Percentiles rank a stretch among this genome's conserved stretches.
These are phyloP conservation scores for Homarus gammarus DNA, from an alignment of 2,888 invertebrate genomes.

Conservation along the genomic window DNA sequence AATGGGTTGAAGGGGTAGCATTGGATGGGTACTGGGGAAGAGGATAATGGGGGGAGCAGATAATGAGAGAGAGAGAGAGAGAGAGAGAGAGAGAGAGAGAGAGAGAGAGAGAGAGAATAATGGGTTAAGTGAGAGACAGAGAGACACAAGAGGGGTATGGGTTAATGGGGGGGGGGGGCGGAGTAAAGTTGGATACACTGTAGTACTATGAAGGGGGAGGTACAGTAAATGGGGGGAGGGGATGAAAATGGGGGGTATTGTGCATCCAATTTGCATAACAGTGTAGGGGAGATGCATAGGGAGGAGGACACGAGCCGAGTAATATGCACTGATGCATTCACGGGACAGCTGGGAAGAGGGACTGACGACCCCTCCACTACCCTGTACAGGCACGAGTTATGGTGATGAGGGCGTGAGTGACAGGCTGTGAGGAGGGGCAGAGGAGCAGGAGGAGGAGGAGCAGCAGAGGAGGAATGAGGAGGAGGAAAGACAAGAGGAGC, in stretches of 20 bases:
- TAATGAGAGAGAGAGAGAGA: neutral
- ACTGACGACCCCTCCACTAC: neutral
- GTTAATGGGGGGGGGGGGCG: neutral
- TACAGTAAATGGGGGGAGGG: neutral
- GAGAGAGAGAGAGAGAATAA: conserved; percentile 7
- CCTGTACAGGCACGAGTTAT: neutral
- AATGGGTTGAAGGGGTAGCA: too few relatives aligned
- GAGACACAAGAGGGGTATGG: neutral
- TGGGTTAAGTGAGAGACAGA: neutral
- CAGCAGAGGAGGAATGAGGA: neutral
- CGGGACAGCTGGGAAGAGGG: conserved; percentile 19
- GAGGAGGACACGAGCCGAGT: neutral
- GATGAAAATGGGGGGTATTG: too few relatives aligned
- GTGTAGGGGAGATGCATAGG: neutral
- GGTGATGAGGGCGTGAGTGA: neutral
- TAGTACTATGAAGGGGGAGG: neutral
- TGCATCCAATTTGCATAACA: conserved; percentile 57
- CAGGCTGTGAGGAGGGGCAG: neutral
- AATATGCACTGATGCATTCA: conserved; percentile 24
- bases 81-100: conserved; percentile 25
- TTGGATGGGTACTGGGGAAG: too few relatives aligned
- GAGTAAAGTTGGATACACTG: too few relatives aligned
- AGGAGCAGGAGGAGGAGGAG: neutral
- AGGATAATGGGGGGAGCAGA: too few relatives aligned
- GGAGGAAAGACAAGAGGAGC: neutral